Evolutionary conservation across 2,113 vertebrate species (phyloP).

Genomic region (Vanacampus margaritifer): DNA sequence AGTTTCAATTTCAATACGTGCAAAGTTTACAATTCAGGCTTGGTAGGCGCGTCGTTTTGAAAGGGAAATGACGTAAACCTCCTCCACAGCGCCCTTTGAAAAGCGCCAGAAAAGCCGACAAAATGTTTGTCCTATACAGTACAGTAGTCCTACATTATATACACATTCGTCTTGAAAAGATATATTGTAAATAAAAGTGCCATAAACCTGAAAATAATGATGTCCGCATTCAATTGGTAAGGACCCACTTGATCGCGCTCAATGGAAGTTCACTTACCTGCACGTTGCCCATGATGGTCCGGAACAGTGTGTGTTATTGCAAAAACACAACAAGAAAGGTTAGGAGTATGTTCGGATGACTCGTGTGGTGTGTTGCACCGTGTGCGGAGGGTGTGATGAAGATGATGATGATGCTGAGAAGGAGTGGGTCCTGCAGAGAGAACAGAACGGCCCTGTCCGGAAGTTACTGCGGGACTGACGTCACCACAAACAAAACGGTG

Average conservation of each 20-base stretch:
- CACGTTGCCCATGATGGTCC: slow-evolving; percentile 69
- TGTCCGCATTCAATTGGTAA: background rate
- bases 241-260: too few relatives aligned
- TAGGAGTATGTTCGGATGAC: background rate
- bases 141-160: background rate
- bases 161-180: background rate
- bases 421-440: slow-evolving; percentile 19
- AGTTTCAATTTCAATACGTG: background rate
- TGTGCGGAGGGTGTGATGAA: background rate
- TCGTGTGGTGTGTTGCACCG: background rate
- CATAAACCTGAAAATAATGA: background rate
- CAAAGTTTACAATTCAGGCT: background rate
- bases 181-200: background rate
- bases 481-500: slow-evolving; percentile 26
- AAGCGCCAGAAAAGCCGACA: background rate
- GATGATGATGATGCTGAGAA: background rate
- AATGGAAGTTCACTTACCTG: slow-evolving; percentile 55
- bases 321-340: background rate
- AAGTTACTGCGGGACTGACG: slow-evolving; percentile 50
- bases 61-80: background rate
- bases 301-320: background rate
- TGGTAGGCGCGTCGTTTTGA: background rate
- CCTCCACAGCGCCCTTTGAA: background rate
- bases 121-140: background rate
- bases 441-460: slow-evolving; percentile 36